phyloP scores from a whole-genome alignment of 1,140 invertebrate genomes.

The Conopomorpha cramerella region DNA sequence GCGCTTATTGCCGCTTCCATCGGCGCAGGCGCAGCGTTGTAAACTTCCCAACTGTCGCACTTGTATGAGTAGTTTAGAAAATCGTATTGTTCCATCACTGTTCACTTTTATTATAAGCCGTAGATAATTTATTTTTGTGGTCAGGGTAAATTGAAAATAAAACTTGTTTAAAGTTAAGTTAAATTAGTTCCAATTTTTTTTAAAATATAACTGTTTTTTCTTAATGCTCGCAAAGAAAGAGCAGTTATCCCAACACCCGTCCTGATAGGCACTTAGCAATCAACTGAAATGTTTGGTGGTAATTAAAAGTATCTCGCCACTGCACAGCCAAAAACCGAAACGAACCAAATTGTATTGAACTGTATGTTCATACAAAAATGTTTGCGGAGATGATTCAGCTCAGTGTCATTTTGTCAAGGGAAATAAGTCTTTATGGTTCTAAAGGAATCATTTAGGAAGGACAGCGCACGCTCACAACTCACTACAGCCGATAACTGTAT shows the following conservation, averaged over 20 bases:
- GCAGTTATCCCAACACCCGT: too few relatives aligned
- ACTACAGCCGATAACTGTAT: constrained; percentile 55
- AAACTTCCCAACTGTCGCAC: constrained; percentile 27
- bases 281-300: too few relatives aligned
- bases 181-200: too few relatives aligned
- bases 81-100: constrained; percentile 23
- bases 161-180: too few relatives aligned
- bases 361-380: not conserved
- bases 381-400: not conserved
- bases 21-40: constrained; percentile 11
- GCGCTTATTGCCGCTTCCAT: constrained; percentile 12
- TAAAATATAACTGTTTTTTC: too few relatives aligned
- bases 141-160: too few relatives aligned
- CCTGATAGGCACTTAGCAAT: too few relatives aligned
- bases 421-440: constrained; percentile 31
- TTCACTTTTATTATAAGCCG: not conserved
- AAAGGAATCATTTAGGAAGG: constrained; percentile 57
- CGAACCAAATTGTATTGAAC: too few relatives aligned
- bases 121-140: too few relatives aligned
- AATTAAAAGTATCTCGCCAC: too few relatives aligned
- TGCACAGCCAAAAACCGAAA: too few relatives aligned
- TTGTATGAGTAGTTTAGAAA: constrained; percentile 23
- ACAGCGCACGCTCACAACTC: constrained; percentile 49
- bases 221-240: too few relatives aligned
- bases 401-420: constrained; percentile 10